These are phyloP conservation scores for Clarias magur DNA, from an alignment of 2,113 vertebrate species.

Conservation along the genomic window DNA sequence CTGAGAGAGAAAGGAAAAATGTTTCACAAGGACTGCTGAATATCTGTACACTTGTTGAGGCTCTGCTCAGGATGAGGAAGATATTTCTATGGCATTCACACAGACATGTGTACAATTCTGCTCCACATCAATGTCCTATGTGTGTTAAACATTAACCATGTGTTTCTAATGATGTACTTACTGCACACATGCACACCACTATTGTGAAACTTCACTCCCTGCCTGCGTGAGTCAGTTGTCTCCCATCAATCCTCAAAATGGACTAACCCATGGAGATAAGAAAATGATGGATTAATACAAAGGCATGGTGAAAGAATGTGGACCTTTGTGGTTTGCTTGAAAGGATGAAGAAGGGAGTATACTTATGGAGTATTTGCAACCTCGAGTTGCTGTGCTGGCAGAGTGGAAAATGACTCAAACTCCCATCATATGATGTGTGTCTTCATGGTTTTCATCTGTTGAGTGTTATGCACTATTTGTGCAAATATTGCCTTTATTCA, in stretches of 20 bases:
- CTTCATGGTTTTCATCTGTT: conserved; percentile 66
- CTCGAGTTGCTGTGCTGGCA: conserved; percentile 49
- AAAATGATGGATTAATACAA: conserved; percentile 32
- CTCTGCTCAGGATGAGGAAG: conserved; percentile 60
- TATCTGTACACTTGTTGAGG: conserved; percentile 56
- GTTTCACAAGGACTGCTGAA: conserved; percentile 58
- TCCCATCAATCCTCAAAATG: conserved; percentile 13
- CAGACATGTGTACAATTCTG: conserved; percentile 47
- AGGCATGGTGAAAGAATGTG: conserved; percentile 43
- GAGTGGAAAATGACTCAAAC: conserved; percentile 60
- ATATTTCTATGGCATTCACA: conserved; percentile 40
- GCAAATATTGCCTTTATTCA: conserved; percentile 65
- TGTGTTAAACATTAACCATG: conserved; percentile 66
- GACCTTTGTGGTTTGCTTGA: background rate
- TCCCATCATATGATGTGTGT: conserved; percentile 57
- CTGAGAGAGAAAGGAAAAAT: conserved; percentile 43
- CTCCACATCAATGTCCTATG: conserved; percentile 45
- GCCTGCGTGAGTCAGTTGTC: conserved; percentile 44
- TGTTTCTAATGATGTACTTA: conserved; percentile 50
- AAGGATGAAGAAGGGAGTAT: conserved; percentile 39
- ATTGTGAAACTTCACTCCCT: conserved; percentile 40
- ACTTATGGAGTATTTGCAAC: conserved; percentile 51
- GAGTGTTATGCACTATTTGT: conserved; percentile 70
- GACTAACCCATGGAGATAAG: conserved; percentile 38
- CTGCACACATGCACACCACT: conserved; percentile 41